phyloP scores from a whole-genome alignment of 2,113 vertebrate genomes.

The Numenius arquata region DNA sequence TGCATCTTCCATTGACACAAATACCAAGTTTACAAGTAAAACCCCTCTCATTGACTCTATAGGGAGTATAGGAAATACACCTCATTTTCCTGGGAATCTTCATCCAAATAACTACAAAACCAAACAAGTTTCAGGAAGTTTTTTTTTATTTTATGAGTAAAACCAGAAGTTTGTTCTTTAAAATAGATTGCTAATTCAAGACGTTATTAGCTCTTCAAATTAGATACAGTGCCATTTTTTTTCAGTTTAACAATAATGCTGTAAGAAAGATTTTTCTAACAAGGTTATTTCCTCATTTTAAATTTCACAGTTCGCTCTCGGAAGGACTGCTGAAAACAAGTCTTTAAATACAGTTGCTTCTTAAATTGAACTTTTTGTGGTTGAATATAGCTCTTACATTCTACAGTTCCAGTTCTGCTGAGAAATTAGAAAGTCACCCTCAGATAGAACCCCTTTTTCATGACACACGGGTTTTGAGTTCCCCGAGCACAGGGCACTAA shows the following conservation, averaged over 20 bases:
- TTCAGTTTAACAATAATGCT: neutral
- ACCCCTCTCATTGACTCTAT: neutral
- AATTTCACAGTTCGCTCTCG: neutral
- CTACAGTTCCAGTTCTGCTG: neutral
- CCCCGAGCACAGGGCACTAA: neutral
- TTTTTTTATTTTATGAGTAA: slow-evolving; percentile 48
- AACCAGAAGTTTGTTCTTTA: slow-evolving; percentile 48
- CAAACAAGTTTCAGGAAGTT: neutral
- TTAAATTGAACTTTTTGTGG: neutral
- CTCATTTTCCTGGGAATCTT: neutral
- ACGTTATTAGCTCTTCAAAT: neutral
- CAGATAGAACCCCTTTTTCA: neutral
- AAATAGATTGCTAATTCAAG: neutral
- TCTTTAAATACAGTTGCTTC: neutral
- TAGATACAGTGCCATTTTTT: neutral
- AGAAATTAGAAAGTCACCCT: neutral
- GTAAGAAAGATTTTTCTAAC: neutral
- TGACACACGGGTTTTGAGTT: neutral
- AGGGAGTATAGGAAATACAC: neutral
- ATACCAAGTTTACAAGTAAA: rapidly evolving
- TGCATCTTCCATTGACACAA: neutral
- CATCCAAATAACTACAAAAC: neutral
- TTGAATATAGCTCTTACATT: neutral
- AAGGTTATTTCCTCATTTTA: neutral
- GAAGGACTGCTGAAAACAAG: neutral